These are phyloP conservation scores for Psilanteris sp. DNA, from an alignment of 1,140 invertebrate species.

Conservation along the genomic window DNA sequence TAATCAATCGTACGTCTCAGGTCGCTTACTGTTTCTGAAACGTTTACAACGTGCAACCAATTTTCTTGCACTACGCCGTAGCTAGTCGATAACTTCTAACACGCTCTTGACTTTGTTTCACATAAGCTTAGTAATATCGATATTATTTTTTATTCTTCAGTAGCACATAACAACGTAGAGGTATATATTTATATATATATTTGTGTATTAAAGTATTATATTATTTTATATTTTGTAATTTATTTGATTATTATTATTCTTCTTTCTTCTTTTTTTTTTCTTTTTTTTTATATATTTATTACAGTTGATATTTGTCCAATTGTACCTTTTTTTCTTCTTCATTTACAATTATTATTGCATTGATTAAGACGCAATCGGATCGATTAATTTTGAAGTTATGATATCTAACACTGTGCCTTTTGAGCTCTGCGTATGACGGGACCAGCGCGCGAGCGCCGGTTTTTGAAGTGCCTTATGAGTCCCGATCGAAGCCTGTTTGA, in stretches of 20 bases:
- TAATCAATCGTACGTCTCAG: neutral
- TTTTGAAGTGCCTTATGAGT: conserved; percentile 11
- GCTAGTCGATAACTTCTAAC: neutral
- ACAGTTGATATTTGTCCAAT: no score
- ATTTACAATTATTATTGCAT: neutral
- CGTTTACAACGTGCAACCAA: neutral
- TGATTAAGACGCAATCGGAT: no score
- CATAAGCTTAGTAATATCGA: neutral
- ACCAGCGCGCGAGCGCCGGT: no score
- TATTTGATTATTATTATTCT: no score
- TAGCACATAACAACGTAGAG: neutral
- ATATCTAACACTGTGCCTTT: conserved; percentile 3
- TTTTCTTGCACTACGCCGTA: neutral
- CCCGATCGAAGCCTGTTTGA: neutral
- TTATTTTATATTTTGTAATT: no score
- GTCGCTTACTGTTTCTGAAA: no score
- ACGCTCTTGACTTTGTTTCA: neutral
- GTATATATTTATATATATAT: no score
- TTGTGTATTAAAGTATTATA: no score
- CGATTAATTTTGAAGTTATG: neutral
- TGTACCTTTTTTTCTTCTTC: neutral
- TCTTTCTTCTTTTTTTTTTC: no score
- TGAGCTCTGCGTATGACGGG: neutral
- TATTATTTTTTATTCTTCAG: neutral
- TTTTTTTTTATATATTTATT: no score